These are phyloP conservation scores for Smithornis capensis DNA, from an alignment of 2,113 vertebrate species.

Conservation along the genomic window DNA sequence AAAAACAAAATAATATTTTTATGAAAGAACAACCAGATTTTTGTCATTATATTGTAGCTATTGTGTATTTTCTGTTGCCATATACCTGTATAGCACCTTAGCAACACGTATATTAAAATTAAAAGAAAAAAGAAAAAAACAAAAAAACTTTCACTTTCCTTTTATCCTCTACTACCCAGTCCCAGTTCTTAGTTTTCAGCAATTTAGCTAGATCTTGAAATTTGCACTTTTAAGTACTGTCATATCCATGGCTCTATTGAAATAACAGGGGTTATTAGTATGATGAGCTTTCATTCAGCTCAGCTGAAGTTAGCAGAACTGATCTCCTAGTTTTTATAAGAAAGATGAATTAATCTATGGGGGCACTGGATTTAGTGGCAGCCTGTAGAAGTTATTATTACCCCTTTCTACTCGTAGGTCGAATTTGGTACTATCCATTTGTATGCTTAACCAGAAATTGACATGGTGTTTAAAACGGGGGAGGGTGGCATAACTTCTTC, in stretches of 20 bases:
- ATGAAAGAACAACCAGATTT: background rate
- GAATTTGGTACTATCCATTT: background rate
- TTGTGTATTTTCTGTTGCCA: background rate
- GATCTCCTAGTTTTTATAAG: background rate
- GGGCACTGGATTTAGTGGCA: background rate
- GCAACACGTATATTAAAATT: background rate
- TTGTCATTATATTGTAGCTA: background rate
- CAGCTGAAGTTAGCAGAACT: background rate
- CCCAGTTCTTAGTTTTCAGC: background rate
- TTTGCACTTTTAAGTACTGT: background rate
- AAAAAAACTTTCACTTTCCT: background rate
- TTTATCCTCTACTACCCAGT: background rate
- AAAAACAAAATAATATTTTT: background rate
- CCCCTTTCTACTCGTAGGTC: background rate
- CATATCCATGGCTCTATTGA: background rate
- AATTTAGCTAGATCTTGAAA: background rate
- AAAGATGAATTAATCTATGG: background rate
- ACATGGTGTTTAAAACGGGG: background rate
- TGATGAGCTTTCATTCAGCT: background rate
- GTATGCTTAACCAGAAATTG: background rate
- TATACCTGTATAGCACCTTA: background rate
- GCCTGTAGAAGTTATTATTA: background rate
- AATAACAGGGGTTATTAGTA: background rate
- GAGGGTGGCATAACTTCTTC: background rate
- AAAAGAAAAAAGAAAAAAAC: too few species aligned